Evolutionary conservation across 35 echinoderm and acorn worm species (phyloP).

Genomic region (Amphiura filiformis): DNA sequence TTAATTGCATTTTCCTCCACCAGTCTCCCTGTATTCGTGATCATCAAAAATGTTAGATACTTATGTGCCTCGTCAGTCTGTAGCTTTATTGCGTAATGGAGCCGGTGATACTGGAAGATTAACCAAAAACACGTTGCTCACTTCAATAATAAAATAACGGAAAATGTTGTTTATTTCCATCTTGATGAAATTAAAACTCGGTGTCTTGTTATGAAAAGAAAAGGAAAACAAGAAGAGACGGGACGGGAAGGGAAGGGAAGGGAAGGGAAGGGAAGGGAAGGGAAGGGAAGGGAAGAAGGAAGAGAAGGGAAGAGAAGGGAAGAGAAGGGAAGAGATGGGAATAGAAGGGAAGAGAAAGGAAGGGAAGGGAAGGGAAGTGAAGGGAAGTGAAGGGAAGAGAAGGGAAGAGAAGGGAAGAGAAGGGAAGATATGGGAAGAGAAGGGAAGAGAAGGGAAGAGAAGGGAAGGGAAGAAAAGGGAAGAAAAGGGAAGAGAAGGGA

Average conservation of each 20-base stretch:
- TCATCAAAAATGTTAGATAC: too few species aligned
- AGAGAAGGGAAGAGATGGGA: neutral
- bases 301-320: neutral
- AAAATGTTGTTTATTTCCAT: neutral
- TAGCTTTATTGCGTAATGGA: too few species aligned
- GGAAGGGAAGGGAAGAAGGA: neutral
- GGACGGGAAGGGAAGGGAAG: too few species aligned
- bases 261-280: neutral
- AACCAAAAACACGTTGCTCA: too few species aligned
- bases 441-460: too few species aligned
- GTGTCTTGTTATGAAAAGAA: neutral
- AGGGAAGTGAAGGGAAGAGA: neutral
- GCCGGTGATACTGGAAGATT: too few species aligned
- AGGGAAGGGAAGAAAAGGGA: conserved; percentile 7
- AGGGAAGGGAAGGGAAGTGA: neutral
- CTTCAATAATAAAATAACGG: conserved; percentile 10
- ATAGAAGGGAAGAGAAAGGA: conserved; percentile 8
- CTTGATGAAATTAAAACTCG: neutral
- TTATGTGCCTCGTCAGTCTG: too few species aligned
- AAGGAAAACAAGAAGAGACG: too few species aligned
- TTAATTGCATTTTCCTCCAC: too few species aligned
- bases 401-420: neutral
- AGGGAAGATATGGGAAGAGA: too few species aligned
- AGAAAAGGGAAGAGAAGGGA: too few species aligned
- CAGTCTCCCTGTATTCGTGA: too few species aligned